A percentile compares a stretch with the other conserved stretches of the same genome.
phyloP scores from a whole-genome alignment of 2,113 vertebrate species.

The Lathamus discolor region DNA sequence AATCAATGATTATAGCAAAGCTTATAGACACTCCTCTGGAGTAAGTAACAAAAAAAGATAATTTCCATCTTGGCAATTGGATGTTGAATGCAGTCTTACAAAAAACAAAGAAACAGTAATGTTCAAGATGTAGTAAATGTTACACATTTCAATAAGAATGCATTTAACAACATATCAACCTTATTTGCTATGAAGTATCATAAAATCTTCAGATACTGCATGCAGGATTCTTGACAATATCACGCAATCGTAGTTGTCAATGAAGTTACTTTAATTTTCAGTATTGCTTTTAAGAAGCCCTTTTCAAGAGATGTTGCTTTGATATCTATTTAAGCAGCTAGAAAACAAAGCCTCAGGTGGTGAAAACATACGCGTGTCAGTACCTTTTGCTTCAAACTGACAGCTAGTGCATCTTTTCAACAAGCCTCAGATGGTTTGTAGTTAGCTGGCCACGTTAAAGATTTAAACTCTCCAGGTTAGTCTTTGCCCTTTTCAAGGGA shows the following conservation, averaged over 20 bases:
- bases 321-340: neutral
- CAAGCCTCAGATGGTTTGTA: neutral
- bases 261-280: neutral
- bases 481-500: neutral
- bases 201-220: neutral
- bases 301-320: neutral
- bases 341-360: neutral
- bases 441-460: neutral
- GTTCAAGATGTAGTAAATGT: neutral
- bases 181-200: neutral
- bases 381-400: neutral
- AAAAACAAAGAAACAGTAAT: neutral
- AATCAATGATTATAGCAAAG: neutral
- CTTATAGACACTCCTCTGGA: neutral
- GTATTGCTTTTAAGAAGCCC: neutral
- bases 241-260: neutral
- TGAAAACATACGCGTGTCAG: neutral
- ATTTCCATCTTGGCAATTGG: neutral
- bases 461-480: neutral
- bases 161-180: neutral
- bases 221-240: neutral
- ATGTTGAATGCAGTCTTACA: neutral
- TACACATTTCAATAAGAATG: neutral
- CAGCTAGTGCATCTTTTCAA: neutral
- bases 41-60: neutral